These are phyloP conservation scores for Drosophila melanogaster DNA, from an alignment of 1,140 invertebrate species.

Conservation along the genomic window DNA sequence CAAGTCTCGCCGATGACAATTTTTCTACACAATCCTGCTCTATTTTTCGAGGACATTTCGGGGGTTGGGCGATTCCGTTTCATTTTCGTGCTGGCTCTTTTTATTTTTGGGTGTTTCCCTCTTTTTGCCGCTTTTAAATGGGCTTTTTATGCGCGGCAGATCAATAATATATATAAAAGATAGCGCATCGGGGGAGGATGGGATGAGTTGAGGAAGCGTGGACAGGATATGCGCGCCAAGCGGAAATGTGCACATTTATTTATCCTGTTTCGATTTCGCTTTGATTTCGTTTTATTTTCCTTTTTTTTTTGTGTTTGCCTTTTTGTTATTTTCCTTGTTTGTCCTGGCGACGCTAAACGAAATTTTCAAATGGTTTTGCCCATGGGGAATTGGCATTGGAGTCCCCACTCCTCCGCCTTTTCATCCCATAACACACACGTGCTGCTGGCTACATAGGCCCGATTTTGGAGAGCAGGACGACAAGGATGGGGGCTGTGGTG, in stretches of 20 bases:
- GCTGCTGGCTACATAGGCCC: slow-evolving; percentile 2
- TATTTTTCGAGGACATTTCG: slow-evolving; percentile 44
- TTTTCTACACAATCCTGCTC: slow-evolving; percentile 72
- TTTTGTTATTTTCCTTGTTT: slow-evolving; percentile 9
- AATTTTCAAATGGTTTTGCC: slow-evolving; percentile 45
- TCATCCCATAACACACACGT: slow-evolving; percentile 2
- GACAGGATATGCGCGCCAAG: slow-evolving; percentile 80
- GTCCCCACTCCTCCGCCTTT: not conserved
- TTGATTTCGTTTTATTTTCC: slow-evolving; percentile 56
- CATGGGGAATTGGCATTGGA: slow-evolving; percentile 4
- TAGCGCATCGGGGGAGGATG: slow-evolving; percentile 20
- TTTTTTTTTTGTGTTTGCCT: slow-evolving; percentile 37
- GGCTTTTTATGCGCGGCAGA: slow-evolving; percentile 82
- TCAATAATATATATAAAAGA: slow-evolving; percentile 78
- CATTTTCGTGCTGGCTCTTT: slow-evolving; percentile 14
- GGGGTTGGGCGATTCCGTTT: not conserved
- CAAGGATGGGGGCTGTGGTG: not conserved
- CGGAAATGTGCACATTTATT: slow-evolving; percentile 83
- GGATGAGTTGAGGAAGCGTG: slow-evolving; percentile 59
- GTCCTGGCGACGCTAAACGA: slow-evolving; percentile 40
- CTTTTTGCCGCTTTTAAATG: slow-evolving; percentile 71
- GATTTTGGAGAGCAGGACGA: not conserved
- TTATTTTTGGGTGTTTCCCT: slow-evolving; percentile 32
- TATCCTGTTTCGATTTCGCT: slow-evolving; percentile 82
- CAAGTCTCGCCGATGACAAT: slow-evolving; percentile 59